These are phyloP conservation scores for Cephus cinctus DNA, from an alignment of 1,140 invertebrate species.

Conservation along the genomic window DNA sequence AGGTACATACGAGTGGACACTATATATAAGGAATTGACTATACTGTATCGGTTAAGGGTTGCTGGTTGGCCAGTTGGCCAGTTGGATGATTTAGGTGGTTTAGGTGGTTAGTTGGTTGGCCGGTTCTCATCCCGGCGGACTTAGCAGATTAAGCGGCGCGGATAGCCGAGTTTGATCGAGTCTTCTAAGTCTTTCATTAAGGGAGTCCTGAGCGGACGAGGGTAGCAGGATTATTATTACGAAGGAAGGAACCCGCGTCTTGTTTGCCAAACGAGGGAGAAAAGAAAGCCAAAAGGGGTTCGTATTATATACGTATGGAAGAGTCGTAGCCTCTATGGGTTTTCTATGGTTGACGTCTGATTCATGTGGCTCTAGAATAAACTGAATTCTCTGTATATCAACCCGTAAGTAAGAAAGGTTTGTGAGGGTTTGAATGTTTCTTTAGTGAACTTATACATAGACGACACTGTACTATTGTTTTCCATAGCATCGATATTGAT, in stretches of 20 bases:
- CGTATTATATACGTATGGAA: no score
- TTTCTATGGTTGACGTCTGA: no score
- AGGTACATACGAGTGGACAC: no score
- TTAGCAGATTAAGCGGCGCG: conserved; percentile 44
- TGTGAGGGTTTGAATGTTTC: no score
- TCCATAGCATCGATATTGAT: no score
- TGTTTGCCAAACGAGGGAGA: conserved; percentile 44
- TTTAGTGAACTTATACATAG: no score
- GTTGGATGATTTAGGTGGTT: not conserved
- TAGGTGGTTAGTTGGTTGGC: not conserved
- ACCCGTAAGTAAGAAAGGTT: no score
- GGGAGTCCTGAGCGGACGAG: conserved; percentile 14
- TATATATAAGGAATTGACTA: no score
- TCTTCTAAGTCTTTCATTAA: conserved; percentile 47
- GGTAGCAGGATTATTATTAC: conserved; percentile 40
- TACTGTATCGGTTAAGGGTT: conserved; percentile 30
- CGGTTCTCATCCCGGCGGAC: conserved; percentile 32
- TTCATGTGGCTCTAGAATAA: no score
- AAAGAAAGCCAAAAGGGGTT: conserved; percentile 33
- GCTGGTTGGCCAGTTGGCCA: conserved; percentile 18
- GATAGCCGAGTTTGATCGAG: conserved; percentile 44
- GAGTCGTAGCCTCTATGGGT: no score
- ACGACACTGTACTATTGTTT: no score
- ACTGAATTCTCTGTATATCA: no score
- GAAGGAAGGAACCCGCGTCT: conserved; percentile 32